Evolutionary conservation across 2,797 vertebrate genomes (phyloP).

Genomic region (Myotis findleyi): DNA sequence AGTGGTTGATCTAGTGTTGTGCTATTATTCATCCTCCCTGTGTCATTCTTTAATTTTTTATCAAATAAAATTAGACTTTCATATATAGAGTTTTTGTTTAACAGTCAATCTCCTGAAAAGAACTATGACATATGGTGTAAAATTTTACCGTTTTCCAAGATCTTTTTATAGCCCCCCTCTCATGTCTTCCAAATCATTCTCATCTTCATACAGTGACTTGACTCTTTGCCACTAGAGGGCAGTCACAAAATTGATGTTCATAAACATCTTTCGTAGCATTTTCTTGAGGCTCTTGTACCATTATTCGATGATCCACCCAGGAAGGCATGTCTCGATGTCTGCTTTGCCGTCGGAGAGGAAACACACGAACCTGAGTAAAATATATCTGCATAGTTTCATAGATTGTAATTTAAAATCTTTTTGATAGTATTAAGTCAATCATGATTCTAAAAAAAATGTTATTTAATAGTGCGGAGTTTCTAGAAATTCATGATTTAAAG

Average conservation of each 20-base stretch:
- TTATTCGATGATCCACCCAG: background rate
- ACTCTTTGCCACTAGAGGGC: conserved; percentile 76
- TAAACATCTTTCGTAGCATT: conserved; percentile 33
- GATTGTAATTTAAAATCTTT: conserved; percentile 53
- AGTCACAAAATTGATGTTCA: conserved; percentile 74
- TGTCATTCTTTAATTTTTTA: background rate
- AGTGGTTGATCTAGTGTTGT: background rate
- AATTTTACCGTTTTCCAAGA: conserved; percentile 44
- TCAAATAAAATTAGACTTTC: conserved; percentile 30
- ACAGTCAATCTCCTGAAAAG: conserved; percentile 24
- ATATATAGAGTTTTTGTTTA: background rate
- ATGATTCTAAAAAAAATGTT: background rate
- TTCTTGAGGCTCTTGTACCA: background rate
- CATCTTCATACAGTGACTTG: background rate
- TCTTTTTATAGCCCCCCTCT: conserved; percentile 24
- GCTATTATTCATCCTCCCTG: background rate
- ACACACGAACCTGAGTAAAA: background rate
- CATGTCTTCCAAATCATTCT: background rate
- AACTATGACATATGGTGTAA: background rate
- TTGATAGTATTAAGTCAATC: background rate
- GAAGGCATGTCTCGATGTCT: background rate
- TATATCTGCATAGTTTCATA: background rate
- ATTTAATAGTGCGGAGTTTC: background rate
- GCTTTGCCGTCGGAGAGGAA: conserved; percentile 44
- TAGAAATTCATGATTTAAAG: conserved; percentile 16